Evolutionary conservation across 2,797 vertebrate species (phyloP).

Genomic region (Myotis findleyi): DNA sequence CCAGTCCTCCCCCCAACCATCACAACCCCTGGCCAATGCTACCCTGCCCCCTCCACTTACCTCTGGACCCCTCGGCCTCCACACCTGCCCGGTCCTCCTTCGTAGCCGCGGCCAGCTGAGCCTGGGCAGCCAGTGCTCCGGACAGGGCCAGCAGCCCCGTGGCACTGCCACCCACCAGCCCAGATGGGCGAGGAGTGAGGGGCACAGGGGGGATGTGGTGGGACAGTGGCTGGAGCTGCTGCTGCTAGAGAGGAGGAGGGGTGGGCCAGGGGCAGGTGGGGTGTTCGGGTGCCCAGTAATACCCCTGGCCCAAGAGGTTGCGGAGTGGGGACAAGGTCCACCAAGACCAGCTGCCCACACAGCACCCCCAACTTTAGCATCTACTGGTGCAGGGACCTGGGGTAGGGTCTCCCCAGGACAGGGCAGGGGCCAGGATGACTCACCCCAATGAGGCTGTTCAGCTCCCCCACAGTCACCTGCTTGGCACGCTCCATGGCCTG

Average conservation of each 20-base stretch:
- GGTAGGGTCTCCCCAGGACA: fast-evolving
- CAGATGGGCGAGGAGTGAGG: conserved; percentile 92
- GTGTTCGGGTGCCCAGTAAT: background rate
- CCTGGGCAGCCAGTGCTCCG: conserved; percentile 90
- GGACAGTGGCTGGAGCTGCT: conserved; percentile 98
- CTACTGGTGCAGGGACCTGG: fast-evolving
- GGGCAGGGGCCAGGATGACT: conserved; percentile 70
- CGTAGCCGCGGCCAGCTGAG: conserved; percentile 64
- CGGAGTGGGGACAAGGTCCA: fast-evolving
- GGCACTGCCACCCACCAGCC: conserved; percentile 85
- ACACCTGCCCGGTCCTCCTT: conserved; percentile 70
- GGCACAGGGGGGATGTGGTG: conserved; percentile 93
- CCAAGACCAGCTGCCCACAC: background rate
- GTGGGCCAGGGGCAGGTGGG: background rate
- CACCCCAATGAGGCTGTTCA: conserved; percentile 94
- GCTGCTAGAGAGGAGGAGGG: conserved; percentile 90
- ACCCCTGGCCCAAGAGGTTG: background rate
- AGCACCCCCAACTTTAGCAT: background rate
- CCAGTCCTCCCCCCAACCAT: background rate
- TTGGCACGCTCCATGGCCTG: conserved; percentile 92
- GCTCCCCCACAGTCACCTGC: conserved; percentile 91
- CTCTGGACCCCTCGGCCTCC: conserved; percentile 66
- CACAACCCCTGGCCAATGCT: fast-evolving
- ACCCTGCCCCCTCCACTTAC: conserved; percentile 5
- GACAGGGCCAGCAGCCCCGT: conserved; percentile 92